Conservation (phyloP, 2,113 vertebrate species). For the Salvelinus sp. region DNA sequence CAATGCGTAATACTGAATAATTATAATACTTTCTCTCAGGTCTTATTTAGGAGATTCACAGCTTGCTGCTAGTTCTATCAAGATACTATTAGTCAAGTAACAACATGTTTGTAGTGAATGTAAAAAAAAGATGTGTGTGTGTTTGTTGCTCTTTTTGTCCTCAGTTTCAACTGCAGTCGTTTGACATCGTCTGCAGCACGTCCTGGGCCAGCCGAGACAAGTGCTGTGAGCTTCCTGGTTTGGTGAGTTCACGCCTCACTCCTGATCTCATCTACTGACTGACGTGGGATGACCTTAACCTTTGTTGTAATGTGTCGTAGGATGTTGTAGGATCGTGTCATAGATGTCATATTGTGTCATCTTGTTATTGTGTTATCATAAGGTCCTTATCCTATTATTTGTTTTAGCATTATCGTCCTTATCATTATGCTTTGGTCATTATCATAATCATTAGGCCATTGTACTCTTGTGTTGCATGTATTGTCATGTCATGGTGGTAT, state of each 20-base stretch:
- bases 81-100: too few species aligned
- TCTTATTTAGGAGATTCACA: too few species aligned
- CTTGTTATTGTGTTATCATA: too few species aligned
- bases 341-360: too few species aligned
- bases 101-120: too few species aligned
- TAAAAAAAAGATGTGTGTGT: too few species aligned
- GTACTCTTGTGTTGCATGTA: not conserved
- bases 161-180: conserved; percentile 94
- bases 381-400: not conserved
- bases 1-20: too few species aligned
- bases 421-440: not conserved
- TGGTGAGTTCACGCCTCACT: conserved; percentile 79
- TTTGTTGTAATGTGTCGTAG: not conserved
- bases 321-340: not conserved
- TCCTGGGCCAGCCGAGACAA: conserved; percentile 91
- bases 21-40: too few species aligned
- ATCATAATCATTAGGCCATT: not conserved
- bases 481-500: not conserved
- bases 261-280: not conserved
- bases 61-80: too few species aligned
- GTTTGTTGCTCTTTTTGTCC: conserved; percentile 13
- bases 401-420: not conserved
- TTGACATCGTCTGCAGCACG: conserved; percentile 93
- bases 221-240: conserved; percentile 93
- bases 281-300: not conserved